Evolutionary conservation across 2,113 vertebrate genomes (phyloP), one percentile per base, ranked within the genome.

Genomic region (Probosciger aterrimus): DNA sequence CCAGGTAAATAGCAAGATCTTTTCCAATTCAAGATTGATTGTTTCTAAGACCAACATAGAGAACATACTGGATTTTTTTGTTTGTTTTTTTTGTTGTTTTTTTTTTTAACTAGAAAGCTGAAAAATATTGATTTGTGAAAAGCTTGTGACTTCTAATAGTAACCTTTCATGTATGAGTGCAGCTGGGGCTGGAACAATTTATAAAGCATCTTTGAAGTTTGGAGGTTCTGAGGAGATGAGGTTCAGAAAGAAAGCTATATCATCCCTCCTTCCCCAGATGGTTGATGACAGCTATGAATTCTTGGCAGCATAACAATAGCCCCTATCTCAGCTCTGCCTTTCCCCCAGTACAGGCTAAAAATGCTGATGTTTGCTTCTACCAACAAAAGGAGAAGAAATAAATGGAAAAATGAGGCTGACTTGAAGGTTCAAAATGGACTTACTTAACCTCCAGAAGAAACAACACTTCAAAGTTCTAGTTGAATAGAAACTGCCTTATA

Each of bases 261-360:
- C 24, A 7, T 2, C n/a, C 7, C 13, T 9, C 2, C 5, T 11
- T 59, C 11, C 33, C 12, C 23, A 16, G 69, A 19, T 4, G 2
- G 0, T 44, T 77, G 47, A 33, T 75, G 53, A 49, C 25, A 86
- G 24, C 31, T 11, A 7, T 47, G 30, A 41, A n/a, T 37, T 90
- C 46, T 74, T 85, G 60, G 31, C 35, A 65, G 25, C 7, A 3
- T 25, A 50, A 19, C 10, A 68, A 19, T 24, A 46, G 19, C 39
- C 2, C 14, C 9, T 76, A 1, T 28, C 25, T 68, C 31, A 82
- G 11, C 41, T 71, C 28, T 82, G 59, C 19, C 22, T 77, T 75
- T 70, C 8, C 31, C 12, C 5, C 20, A n/a, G 16, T 24, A 27
- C 0, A 1, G 18, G 23, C 5, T 24, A 35, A 77, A 69, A 33